Conservation (phyloP, 2,113 vertebrate species). For the Thomomys bottae region DNA sequence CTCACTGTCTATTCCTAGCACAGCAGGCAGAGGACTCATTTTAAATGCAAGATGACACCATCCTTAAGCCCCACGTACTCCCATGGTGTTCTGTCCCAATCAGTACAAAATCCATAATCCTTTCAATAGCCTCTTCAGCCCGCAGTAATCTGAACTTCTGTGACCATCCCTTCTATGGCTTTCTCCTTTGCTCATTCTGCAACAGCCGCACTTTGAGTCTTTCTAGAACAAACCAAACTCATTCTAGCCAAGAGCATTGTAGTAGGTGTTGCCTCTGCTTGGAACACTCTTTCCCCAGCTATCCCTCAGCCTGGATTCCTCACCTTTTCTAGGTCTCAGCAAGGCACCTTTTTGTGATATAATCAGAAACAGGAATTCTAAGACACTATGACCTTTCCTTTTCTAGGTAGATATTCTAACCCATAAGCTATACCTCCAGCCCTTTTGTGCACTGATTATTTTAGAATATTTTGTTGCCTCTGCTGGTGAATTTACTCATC, state of each 20-base stretch:
- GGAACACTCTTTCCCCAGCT: neutral
- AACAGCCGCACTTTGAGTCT: neutral
- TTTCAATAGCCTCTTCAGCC: neutral
- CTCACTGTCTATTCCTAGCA: neutral
- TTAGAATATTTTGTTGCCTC: no score
- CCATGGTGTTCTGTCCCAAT: neutral
- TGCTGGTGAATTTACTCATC: no score
- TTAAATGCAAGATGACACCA: neutral
- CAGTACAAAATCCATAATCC: neutral
- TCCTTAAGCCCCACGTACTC: neutral
- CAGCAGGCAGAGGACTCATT: neutral
- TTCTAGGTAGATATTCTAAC: no score
- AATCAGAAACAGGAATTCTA: constrained; percentile 33
- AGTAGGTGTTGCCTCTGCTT: neutral
- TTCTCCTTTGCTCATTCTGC: neutral
- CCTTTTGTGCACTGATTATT: no score
- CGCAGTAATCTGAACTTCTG: neutral
- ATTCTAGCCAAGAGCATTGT: neutral
- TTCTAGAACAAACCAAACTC: neutral
- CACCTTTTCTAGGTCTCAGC: neutral
- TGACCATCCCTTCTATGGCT: neutral
- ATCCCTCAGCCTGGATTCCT: neutral
- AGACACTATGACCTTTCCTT: neutral
- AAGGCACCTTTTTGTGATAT: neutral
- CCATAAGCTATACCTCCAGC: no score